Conservation (phyloP, 1,140 invertebrate species). For the Drosophila fuyamai region DNA sequence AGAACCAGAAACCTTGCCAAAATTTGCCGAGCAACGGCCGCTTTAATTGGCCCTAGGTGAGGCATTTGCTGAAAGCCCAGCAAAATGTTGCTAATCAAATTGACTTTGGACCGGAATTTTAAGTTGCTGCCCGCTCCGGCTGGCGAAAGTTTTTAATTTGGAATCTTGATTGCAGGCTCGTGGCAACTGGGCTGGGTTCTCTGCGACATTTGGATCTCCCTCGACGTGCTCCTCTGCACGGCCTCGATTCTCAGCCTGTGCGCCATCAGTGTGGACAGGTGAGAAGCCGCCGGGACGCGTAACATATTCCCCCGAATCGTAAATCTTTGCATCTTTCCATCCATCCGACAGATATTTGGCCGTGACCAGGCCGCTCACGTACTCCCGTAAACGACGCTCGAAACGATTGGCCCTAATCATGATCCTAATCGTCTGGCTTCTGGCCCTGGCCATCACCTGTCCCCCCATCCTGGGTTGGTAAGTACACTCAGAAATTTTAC, state of each 20-base stretch:
- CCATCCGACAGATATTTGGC: constrained; percentile 89
- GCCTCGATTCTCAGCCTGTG: constrained; percentile 92
- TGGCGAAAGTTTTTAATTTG: constrained; percentile 51
- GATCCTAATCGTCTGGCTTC: constrained; percentile 93
- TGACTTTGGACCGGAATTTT: constrained; percentile 58
- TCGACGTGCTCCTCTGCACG: constrained; percentile 97
- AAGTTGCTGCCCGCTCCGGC: constrained; percentile 26
- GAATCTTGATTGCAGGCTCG: constrained; percentile 86
- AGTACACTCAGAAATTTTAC: constrained; percentile 85
- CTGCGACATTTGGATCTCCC: constrained; percentile 95
- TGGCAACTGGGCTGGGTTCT: constrained; percentile 92
- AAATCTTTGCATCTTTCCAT: constrained; percentile 16
- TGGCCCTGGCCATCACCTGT: constrained; percentile 92
- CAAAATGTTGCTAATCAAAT: constrained; percentile 58
- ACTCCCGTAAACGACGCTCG: constrained; percentile 91
- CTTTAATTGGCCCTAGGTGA: constrained; percentile 48
- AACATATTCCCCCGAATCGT: constrained; percentile 19
- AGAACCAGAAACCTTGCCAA: constrained; percentile 14
- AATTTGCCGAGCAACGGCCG: constrained; percentile 18
- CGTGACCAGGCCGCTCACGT: constrained; percentile 93
- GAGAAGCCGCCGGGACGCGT: constrained; percentile 70
- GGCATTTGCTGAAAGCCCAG: constrained; percentile 32
- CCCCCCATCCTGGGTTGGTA: constrained; percentile 93
- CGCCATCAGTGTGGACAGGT: constrained; percentile 92
- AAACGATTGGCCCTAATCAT: constrained; percentile 92